A percentile compares a stretch with the other conserved stretches of the same genome.
Evolutionary conservation across 2,888 invertebrate genomes (phyloP).

Genomic region (Brachycybe producta): DNA sequence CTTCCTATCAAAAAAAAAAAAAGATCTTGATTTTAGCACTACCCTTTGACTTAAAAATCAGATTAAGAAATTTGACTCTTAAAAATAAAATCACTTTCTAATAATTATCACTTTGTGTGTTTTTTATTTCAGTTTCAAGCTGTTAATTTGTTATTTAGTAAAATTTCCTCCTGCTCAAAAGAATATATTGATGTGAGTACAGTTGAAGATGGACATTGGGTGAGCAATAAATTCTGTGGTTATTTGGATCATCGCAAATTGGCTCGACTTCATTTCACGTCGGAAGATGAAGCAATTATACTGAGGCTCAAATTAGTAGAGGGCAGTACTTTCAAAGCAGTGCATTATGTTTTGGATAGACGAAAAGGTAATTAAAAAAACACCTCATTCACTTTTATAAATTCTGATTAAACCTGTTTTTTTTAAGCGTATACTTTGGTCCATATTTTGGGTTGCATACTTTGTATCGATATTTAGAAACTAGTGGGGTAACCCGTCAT

Average conservation of each 20-base stretch:
- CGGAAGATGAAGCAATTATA: constrained; percentile 4
- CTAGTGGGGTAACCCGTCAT: too few relatives aligned
- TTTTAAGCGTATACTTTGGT: neutral
- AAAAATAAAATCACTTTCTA: too few relatives aligned
- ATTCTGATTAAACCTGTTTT: neutral
- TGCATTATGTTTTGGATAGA: constrained; percentile 7
- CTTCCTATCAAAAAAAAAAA: too few relatives aligned
- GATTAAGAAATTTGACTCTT: too few relatives aligned
- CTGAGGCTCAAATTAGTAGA: neutral
- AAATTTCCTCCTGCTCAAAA: constrained; percentile 3
- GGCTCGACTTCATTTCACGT: neutral
- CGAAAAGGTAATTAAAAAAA: constrained; percentile 10
- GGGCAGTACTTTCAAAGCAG: neutral
- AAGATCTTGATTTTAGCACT: too few relatives aligned
- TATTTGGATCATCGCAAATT: neutral
- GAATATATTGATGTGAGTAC: constrained; percentile 7
- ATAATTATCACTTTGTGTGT: too few relatives aligned
- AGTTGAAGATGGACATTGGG: neutral
- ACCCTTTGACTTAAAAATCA: too few relatives aligned
- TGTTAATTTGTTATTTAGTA: constrained; percentile 7
- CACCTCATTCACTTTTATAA: too few relatives aligned
- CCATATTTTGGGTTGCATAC: neutral
- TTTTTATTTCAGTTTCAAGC: constrained; percentile 4
- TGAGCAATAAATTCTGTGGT: constrained; percentile 3
- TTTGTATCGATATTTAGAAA: too few relatives aligned